phyloP scores from a whole-genome alignment of 2,797 vertebrate species.

The Antrozous pallidus region DNA sequence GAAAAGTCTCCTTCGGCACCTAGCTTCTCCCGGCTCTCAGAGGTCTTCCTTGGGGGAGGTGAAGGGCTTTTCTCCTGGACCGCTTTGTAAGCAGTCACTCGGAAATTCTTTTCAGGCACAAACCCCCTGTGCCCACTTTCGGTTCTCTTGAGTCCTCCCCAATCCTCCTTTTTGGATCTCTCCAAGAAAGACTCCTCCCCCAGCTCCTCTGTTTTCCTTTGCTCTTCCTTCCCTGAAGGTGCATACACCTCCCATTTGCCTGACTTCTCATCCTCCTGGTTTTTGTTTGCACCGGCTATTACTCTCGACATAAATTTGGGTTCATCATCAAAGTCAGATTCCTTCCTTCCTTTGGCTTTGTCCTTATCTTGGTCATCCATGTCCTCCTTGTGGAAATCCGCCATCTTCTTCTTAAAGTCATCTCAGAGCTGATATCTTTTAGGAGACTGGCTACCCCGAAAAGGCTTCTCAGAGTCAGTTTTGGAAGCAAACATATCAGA shows the following conservation, averaged over 20 bases:
- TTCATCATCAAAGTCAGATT: constrained; percentile 87
- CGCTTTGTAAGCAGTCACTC: constrained; percentile 88
- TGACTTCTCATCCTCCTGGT: constrained; percentile 89
- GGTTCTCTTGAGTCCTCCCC: constrained; percentile 87
- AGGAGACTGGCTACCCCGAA: constrained; percentile 84
- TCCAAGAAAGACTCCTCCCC: constrained; percentile 87
- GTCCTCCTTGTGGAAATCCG: constrained; percentile 89
- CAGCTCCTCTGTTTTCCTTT: constrained; percentile 87
- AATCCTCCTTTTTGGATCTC: constrained; percentile 89
- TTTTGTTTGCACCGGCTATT: constrained; percentile 83
- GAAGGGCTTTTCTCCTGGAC: constrained; percentile 86
- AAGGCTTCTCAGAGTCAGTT: constrained; percentile 84
- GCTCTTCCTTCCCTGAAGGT: constrained; percentile 88
- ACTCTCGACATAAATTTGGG: constrained; percentile 88
- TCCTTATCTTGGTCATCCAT: constrained; percentile 91
- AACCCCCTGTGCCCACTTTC: constrained; percentile 86
- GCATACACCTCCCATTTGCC: constrained; percentile 92
- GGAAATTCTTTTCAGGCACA: constrained; percentile 88
- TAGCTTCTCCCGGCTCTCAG: constrained; percentile 88
- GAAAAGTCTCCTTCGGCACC: constrained; percentile 84
- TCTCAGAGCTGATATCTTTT: constrained; percentile 88
- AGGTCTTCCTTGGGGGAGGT: constrained; percentile 84
- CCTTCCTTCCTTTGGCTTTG: constrained; percentile 86
- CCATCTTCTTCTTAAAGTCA: constrained; percentile 88
- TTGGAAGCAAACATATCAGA: constrained; percentile 84